Percentiles rank a stretch among this genome's conserved stretches.
Conservation (phyloP, 2,113 vertebrate species). For the Leptobrachium leishanense region DNA sequence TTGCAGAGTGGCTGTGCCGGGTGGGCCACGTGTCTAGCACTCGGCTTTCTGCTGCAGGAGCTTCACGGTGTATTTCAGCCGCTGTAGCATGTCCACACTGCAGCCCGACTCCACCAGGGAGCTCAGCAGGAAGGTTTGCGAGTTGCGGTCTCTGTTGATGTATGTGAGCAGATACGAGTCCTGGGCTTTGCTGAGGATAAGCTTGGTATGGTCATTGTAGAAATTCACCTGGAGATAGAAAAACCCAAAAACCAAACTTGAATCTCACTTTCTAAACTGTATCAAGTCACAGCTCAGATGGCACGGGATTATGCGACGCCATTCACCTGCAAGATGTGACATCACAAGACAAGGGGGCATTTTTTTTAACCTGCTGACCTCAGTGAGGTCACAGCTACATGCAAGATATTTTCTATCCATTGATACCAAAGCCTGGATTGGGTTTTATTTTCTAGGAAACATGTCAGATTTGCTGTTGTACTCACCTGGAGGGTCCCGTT, state of each 20-base stretch:
- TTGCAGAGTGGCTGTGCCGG: constrained; percentile 30
- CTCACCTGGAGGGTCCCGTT: constrained; percentile 90
- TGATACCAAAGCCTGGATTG: no score
- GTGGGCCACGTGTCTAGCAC: constrained; percentile 65
- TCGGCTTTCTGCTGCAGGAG: constrained; percentile 85
- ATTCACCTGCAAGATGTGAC: not conserved
- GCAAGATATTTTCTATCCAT: no score
- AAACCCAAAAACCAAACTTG: not conserved
- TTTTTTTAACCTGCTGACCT: no score
- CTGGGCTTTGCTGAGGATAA: constrained; percentile 89
- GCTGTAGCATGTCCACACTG: constrained; percentile 79
- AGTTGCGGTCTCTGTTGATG: constrained; percentile 86
- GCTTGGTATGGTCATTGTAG: constrained; percentile 94
- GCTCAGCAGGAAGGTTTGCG: constrained; percentile 85
- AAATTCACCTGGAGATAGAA: constrained; percentile 84
- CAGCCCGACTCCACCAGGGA: constrained; percentile 86
- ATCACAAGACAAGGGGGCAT: not conserved
- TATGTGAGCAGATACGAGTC: constrained; percentile 90
- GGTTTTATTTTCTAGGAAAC: no score
- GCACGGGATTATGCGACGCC: no score
- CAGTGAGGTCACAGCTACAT: no score
- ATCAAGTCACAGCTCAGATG: no score
- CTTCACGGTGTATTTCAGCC: constrained; percentile 83
- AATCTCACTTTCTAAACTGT: not conserved
- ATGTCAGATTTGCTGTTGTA: no score